phyloP scores from a whole-genome alignment of 2,113 vertebrate genomes.

The Pipa parva region DNA sequence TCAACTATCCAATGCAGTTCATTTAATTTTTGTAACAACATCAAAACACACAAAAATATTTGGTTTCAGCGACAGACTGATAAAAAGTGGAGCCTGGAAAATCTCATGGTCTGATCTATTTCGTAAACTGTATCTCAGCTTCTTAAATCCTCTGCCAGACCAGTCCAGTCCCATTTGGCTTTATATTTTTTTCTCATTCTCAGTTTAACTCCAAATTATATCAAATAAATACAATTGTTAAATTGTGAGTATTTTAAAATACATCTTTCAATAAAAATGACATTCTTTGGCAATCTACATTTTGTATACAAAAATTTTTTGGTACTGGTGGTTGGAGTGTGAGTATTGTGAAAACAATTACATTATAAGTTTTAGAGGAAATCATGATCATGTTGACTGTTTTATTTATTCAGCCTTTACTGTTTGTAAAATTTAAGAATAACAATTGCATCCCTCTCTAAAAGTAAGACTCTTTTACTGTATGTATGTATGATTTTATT shows the following conservation, averaged over 20 bases:
- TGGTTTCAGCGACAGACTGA: constrained; percentile 49
- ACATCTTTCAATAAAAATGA: too few relatives aligned
- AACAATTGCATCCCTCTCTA: too few relatives aligned
- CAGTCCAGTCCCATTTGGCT: constrained; percentile 53
- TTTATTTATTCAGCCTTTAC: too few relatives aligned
- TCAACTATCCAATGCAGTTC: constrained; percentile 6
- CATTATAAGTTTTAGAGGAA: too few relatives aligned
- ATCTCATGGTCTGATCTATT: constrained; percentile 54
- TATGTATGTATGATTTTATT: too few relatives aligned
- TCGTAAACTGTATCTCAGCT: constrained; percentile 55
- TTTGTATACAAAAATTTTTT: too few relatives aligned
- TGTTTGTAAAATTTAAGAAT: too few relatives aligned
- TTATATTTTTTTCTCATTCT: constrained; percentile 52
- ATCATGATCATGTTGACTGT: too few relatives aligned
- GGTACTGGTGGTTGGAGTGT: too few relatives aligned
- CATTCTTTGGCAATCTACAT: too few relatives aligned
- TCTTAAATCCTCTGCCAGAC: constrained; percentile 56
- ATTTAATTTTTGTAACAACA: constrained; percentile 26
- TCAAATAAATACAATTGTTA: constrained; percentile 41
- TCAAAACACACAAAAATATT: constrained; percentile 37
- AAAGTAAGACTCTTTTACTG: too few relatives aligned
- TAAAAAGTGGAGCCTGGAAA: constrained; percentile 54
- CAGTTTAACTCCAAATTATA: constrained; percentile 44
- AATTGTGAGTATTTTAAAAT: constrained; percentile 5
- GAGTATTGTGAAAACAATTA: too few relatives aligned